Percentiles rank a stretch among this genome's conserved stretches.
Evolutionary conservation across 2,113 vertebrate species (phyloP).

Genomic region (Corvus cornix): DNA sequence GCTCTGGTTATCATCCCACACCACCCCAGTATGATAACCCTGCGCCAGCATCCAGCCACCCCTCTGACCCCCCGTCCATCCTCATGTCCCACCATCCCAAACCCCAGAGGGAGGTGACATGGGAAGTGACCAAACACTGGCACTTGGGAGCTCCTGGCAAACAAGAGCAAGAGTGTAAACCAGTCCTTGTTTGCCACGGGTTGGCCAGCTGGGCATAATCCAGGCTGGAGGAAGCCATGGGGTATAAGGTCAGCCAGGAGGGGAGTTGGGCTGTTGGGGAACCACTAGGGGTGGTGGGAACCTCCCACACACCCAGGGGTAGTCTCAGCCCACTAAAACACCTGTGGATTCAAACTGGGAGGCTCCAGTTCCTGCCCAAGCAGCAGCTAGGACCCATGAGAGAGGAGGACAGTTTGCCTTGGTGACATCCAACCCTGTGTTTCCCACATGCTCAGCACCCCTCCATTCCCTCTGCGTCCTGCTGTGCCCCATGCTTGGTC

Average conservation of each 20-base stretch:
- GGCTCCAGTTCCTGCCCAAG: neutral
- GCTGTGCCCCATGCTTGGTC: neutral
- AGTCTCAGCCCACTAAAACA: neutral
- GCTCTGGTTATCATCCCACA: slow-evolving; percentile 54
- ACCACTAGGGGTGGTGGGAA: neutral
- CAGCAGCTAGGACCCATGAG: neutral
- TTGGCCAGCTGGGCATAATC: neutral
- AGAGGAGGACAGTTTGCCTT: neutral
- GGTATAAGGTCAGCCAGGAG: neutral
- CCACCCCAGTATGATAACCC: slow-evolving; percentile 12
- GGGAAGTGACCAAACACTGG: fast-evolving
- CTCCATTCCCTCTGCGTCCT: neutral
- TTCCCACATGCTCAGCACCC: neutral
- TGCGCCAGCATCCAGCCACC: neutral
- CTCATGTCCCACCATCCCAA: neutral
- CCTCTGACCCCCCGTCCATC: neutral
- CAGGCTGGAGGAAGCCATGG: neutral
- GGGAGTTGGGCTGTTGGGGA: neutral
- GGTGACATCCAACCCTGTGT: neutral
- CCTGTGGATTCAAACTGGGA: neutral
- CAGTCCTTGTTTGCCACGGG: neutral
- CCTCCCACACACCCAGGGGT: fast-evolving
- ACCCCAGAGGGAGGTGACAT: fast-evolving
- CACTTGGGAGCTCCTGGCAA: neutral
- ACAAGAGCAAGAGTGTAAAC: neutral